Percentiles rank a stretch among this genome's conserved stretches.
phyloP scores from a whole-genome alignment of 2,888 invertebrate species.

The Magallana nippona region DNA sequence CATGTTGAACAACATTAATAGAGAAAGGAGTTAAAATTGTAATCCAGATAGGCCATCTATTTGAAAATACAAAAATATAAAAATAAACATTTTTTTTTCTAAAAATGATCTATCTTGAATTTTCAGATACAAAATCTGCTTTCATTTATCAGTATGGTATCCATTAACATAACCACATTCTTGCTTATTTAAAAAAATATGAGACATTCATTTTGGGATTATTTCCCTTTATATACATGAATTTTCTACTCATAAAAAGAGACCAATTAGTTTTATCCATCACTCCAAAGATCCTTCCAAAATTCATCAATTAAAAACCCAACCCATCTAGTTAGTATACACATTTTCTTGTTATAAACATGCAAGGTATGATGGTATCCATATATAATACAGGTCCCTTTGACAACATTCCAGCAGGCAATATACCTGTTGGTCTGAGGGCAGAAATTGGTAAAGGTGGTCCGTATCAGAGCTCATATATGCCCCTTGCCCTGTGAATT shows the following conservation, averaged over 20 bases:
- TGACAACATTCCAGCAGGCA: slow-evolving; percentile 28
- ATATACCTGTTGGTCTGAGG: slow-evolving; percentile 44
- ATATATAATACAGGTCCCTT: not conserved
- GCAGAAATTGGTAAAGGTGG: slow-evolving; percentile 44
- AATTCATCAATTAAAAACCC: not conserved
- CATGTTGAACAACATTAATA: not conserved
- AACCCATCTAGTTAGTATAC: not conserved
- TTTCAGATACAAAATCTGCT: no score
- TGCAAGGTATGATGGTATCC: not conserved
- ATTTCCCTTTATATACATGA: no score
- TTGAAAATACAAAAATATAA: not conserved
- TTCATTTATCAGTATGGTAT: no score
- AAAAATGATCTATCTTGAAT: no score
- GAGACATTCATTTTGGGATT: no score
- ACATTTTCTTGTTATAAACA: not conserved
- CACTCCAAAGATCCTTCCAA: not conserved
- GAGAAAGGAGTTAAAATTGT: not conserved
- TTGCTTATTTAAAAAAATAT: no score
- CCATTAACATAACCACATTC: no score
- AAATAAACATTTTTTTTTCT: no score
- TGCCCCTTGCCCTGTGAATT: slow-evolving; percentile 39
- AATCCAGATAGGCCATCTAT: not conserved
- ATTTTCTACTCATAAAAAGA: no score
- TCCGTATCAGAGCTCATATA: slow-evolving; percentile 42
- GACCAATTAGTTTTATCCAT: not conserved